Percentiles rank a stretch among this genome's conserved stretches.
These are phyloP conservation scores for Urocyon cinereoargenteus DNA, from an alignment of 2,797 vertebrate genomes.

Conservation along the genomic window DNA sequence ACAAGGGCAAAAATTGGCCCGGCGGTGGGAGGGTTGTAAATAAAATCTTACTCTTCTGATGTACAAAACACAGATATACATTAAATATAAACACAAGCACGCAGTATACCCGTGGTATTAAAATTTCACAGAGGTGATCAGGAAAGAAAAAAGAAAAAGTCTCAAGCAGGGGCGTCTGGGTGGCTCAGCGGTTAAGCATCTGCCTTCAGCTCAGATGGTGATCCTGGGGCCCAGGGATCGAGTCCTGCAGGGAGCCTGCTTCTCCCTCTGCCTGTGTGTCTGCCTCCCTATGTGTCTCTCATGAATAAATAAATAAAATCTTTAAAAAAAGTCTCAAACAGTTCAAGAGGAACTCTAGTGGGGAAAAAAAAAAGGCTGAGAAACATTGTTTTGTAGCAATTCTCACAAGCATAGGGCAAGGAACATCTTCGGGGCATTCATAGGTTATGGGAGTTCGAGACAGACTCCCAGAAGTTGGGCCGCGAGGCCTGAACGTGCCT, in stretches of 20 bases:
- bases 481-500: not conserved
- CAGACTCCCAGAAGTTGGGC: not conserved
- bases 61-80: not conserved
- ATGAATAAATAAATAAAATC: too few species aligned
- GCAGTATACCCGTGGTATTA: not conserved
- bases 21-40: not conserved
- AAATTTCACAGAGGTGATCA: not conserved
- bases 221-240: too few species aligned
- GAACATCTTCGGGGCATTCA: not conserved
- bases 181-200: too few species aligned
- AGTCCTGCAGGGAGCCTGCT: too few species aligned
- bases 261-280: too few species aligned
- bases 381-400: not conserved
- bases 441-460: not conserved
- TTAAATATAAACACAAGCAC: not conserved
- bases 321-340: not conserved
- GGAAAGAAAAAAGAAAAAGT: not conserved
- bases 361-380: not conserved
- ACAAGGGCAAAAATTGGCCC: not conserved
- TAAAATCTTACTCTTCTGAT: not conserved
- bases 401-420: not conserved
- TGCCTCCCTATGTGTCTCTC: too few species aligned
- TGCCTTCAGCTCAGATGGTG: too few species aligned
- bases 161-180: not conserved
- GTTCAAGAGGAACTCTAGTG: not conserved